These are phyloP conservation scores for Folsomia candida DNA, from an alignment of 2,888 invertebrate genomes.

Conservation along the genomic window DNA sequence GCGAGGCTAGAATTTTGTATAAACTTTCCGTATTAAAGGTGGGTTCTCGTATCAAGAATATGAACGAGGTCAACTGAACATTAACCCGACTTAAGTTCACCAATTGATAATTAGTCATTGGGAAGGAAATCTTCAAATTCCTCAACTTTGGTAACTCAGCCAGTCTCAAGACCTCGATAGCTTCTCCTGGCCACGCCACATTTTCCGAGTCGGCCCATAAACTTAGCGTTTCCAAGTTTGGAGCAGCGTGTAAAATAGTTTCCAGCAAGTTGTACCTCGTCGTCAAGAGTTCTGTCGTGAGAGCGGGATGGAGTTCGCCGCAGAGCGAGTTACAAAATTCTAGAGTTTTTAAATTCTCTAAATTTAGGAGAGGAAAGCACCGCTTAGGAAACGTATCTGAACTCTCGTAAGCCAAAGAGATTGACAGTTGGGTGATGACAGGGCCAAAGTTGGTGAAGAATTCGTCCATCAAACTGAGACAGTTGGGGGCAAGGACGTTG, in stretches of 20 bases:
- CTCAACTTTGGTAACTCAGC: conserved; percentile 14
- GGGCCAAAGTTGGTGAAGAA: conserved; percentile 26
- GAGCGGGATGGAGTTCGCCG: conserved; percentile 23
- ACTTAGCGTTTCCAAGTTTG: conserved; percentile 19
- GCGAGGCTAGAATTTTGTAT: conserved; percentile 23
- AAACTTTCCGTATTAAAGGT: conserved; percentile 17
- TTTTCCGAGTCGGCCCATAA: conserved; percentile 35
- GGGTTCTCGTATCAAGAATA: conserved; percentile 26
- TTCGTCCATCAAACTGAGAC: conserved; percentile 17
- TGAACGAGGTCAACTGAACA: conserved; percentile 21
- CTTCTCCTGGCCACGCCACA: conserved; percentile 25
- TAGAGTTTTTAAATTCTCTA: conserved; percentile 21
- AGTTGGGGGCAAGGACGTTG: conserved; percentile 22
- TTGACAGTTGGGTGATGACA: conserved; percentile 13
- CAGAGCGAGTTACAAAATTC: conserved; percentile 29
- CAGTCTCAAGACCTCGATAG: conserved; percentile 16
- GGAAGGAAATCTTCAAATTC: conserved; percentile 29
- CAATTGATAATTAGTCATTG: conserved; percentile 22
- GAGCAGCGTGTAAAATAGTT: conserved; percentile 17
- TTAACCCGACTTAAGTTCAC: conserved; percentile 18
- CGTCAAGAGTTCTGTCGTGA: conserved; percentile 16
- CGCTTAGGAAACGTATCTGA: conserved; percentile 22
- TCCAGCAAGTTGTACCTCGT: conserved; percentile 23
- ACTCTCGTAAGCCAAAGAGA: conserved; percentile 25
- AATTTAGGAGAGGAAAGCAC: conserved; percentile 22